Base-by-base conservation (phyloP, 2,797 vertebrate genomes). In the Synanceia verrucosa region DNA sequence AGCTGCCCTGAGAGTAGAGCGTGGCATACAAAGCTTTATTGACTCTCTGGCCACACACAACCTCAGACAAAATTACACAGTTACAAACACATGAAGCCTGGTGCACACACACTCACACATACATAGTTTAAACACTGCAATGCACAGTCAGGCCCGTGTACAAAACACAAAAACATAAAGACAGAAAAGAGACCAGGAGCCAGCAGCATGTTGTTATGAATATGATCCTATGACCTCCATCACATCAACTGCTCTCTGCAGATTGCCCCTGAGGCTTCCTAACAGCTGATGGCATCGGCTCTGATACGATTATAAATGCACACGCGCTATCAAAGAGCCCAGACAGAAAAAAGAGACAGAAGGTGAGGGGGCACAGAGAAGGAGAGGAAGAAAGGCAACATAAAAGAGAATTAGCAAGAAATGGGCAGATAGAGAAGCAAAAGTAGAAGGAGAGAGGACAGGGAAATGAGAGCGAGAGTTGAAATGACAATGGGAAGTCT, bases 401-500 rank as follows among this genome's bases (percentile, higher is more conserved):
- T 72, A 23, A 78, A 84, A 64, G 69, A 51, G 70, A 82, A 67
- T 26, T 33, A 65, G 70, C 47, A 59, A 83, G 67, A 71, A 79
- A 81, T 7, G 24, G 73, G 59, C 55, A 21, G 56, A 78, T 73
- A 62, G 33, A 37, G 33, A 65, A 37, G 62, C 60, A 34, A 28
- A 53, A 51, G 7, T 33, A 33, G 57, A 41, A 26, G 61, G 55
- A 52, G 75, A 66, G 55, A 70, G 37, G 58, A 77, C 19, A 56
- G 51, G 64, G 72, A 75, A 78, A 76, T 52, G 44, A 56, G 72
- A 81, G 73, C 3, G 48, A 70, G 70, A 81, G 73, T 59, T 78
- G 56, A 86, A 85, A 86, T 86, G 87, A 86, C 86, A 87, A 82
- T 68, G 59, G 79, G 83, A 84, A 84, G 84, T 84, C 81, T 90